Evolutionary conservation across 2,797 vertebrate species (phyloP), one percentile per base, ranked within the genome.

Genomic region (Labeo calbasu): DNA sequence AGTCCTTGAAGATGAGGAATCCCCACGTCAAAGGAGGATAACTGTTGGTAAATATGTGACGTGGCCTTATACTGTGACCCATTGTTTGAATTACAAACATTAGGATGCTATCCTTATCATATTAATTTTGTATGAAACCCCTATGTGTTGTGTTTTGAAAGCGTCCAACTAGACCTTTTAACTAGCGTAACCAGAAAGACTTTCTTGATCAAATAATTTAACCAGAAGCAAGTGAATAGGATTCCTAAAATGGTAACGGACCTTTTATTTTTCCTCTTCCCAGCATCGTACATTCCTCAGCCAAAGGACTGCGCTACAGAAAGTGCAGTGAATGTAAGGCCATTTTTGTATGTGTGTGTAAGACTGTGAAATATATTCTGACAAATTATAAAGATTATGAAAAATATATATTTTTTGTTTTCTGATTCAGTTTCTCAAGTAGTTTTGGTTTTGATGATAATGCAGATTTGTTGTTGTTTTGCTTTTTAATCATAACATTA

Each of bases 261-360:
- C 36, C 51, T 85, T 51, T 83, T 55, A 13, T 77, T 77, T 70
- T 48, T 43, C 36, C 36, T 68, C 6, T 46, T 84, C 86, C 69
- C 91, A 95, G 95, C 92, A 53, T 95, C 94, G 6, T 93, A 91
- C 88, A 88, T 92, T 84, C 91, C 93, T 69, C 89, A 87, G 70
- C 88, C 86, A 32, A 87, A 87, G 86, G 93, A 93, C 86, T 91
- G 93, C 87, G 92, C 94, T 89, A 92, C 92, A 93, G 93, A 94
- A 90, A 89, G 91, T 80, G 51, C 90, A 25, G 88, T 89, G 90
- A 93, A 93, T 93, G 94, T 95, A 94, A 85, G 43, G 17, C 0
- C 9, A 4, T 51, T 66, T 48, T 80, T 4, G 11, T 9, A n/a
- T 21, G 23, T 73, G 21, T 23, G 2, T 36, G 3, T 19, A 8